Evolutionary conservation across 2,888 invertebrate genomes (phyloP).

Genomic region (Oligia fasciuncula): DNA sequence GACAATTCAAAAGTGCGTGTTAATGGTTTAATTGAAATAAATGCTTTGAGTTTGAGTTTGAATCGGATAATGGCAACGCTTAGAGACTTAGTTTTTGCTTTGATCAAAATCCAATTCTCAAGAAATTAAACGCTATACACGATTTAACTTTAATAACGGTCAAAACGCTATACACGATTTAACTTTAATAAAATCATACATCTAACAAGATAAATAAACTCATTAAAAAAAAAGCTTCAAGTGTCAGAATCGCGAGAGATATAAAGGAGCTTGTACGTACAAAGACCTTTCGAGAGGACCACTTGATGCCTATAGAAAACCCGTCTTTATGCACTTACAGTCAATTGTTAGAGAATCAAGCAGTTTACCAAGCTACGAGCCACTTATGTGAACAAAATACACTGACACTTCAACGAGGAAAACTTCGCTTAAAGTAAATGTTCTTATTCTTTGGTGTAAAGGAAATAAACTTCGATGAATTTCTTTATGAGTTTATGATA

Average conservation of each 20-base stretch:
- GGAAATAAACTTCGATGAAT: constrained; percentile 14
- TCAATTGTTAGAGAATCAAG: constrained; percentile 63
- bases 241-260: constrained; percentile 42
- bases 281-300: constrained; percentile 54
- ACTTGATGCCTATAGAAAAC: constrained; percentile 56
- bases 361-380: constrained; percentile 57
- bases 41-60: too few species aligned
- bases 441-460: constrained; percentile 13
- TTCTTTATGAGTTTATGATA: background rate
- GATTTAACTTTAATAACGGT: too few species aligned
- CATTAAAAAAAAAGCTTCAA: constrained; percentile 38
- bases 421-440: constrained; percentile 36
- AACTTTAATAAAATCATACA: constrained; percentile 9
- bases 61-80: background rate
- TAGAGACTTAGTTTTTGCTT: background rate
- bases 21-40: too few species aligned
- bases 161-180: background rate
- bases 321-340: constrained; percentile 63
- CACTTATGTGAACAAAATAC: constrained; percentile 53
- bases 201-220: constrained; percentile 25
- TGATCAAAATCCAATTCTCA: background rate
- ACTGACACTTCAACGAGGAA: constrained; percentile 43
- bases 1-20: too few species aligned
- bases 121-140: too few species aligned
- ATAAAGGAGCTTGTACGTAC: constrained; percentile 51